Base-by-base conservation (phyloP, 2,797 vertebrate genomes). In the Gymnoscopelus braueri region DNA sequence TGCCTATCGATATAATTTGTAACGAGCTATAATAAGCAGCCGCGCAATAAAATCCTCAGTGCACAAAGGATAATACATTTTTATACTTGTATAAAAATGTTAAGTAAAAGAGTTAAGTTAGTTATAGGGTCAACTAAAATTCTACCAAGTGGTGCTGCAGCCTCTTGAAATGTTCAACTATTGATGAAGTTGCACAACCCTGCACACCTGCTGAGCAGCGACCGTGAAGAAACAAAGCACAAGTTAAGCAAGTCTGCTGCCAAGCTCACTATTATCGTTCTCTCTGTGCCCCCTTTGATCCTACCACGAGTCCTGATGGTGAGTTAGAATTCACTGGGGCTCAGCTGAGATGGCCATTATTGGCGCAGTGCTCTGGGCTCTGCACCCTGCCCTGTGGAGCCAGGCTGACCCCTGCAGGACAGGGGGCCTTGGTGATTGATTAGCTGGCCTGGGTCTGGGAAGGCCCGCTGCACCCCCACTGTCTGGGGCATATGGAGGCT, bases 401-500 rank as follows among this genome's bases (percentile, higher is more conserved):
- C 23, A 3, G 59, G 70, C 81, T 83, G 84, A 91, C 88, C 91
- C 87, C 84, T 75, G 71, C 74, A 49, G 75, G 74, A 81, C 11
- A 56, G 79, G 80, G 74, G 82, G 69, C 24, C 74, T 85, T 69
- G 9, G 80, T 94, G 93, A 94, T 94, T 93, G 92, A 94, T 93
- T 91, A 90, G 83, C 82, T 76, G 79, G 88, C 80, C 84, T 89
- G 83, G 74, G 83, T 79, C 84, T 89, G 83, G 74, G 83, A 89
- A 89, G 79, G 76, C 85, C 80, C 76, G 76, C 78, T 61, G 60
- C 82, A 80, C 80, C 39, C 87, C 91, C 77, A 84, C 89, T 79
- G 89, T 79, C 87, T 72, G 78, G 83, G 89, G 79, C 92, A 93
- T 93, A 93, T 92, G 93, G 92, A 91, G 82, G 74, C 82, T 72